Conservation (phyloP, 2,113 vertebrate genomes). For the Pollachius pollachius region DNA sequence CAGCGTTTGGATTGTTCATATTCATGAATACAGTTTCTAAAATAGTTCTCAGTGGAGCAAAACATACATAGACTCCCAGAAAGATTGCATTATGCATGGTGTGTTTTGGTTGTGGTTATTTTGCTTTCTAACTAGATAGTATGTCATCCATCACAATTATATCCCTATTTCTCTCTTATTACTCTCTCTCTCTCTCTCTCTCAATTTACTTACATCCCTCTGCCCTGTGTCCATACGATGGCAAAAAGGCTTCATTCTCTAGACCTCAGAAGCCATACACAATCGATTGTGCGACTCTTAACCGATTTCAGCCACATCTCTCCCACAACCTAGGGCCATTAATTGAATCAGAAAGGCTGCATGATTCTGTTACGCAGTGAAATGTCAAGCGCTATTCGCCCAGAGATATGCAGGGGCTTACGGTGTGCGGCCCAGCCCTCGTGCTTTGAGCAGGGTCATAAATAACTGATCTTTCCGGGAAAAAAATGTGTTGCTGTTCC, state of each 20-base stretch:
- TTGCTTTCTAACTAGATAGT: too few relatives aligned
- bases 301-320: slow-evolving; percentile 27
- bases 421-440: slow-evolving; percentile 25
- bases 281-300: slow-evolving; percentile 54
- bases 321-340: slow-evolving; percentile 39
- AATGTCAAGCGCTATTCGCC: slow-evolving; percentile 47
- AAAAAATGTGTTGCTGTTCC: background rate
- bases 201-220: slow-evolving; percentile 37
- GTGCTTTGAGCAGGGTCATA: slow-evolving; percentile 44
- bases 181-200: too few relatives aligned
- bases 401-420: slow-evolving; percentile 44
- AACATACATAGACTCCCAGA: too few relatives aligned
- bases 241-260: slow-evolving; percentile 45
- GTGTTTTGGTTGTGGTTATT: too few relatives aligned
- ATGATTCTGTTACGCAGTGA: slow-evolving; percentile 53
- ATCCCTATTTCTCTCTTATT: too few relatives aligned
- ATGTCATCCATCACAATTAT: too few relatives aligned
- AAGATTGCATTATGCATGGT: too few relatives aligned
- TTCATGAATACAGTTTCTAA: too few relatives aligned
- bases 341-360: slow-evolving; percentile 57
- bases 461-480: slow-evolving; percentile 32
- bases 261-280: slow-evolving; percentile 30
- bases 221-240: slow-evolving; percentile 14
- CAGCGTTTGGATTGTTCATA: too few relatives aligned
- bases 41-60: too few relatives aligned